These are phyloP conservation scores for Danio jaintianensis DNA, from an alignment of 2,797 vertebrate species.

Conservation along the genomic window DNA sequence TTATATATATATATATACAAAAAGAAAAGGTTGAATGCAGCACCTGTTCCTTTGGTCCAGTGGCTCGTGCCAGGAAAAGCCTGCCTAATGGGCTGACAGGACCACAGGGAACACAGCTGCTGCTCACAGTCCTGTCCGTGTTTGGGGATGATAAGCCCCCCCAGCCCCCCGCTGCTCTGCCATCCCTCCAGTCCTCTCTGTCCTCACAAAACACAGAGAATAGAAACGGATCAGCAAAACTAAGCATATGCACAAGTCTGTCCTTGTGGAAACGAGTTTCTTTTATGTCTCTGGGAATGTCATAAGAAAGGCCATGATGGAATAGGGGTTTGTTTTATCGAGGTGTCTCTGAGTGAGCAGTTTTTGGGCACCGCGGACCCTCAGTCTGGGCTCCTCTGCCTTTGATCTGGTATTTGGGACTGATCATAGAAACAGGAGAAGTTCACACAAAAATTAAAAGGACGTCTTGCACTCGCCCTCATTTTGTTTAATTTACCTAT, in stretches of 20 bases:
- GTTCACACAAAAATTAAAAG: background rate
- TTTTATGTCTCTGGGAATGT: conserved; percentile 21
- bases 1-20: conserved; percentile 25
- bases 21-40: conserved; percentile 31
- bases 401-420: conserved; percentile 38
- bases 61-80: conserved; percentile 46
- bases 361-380: background rate
- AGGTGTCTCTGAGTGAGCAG: conserved; percentile 16
- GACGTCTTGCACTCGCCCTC: background rate
- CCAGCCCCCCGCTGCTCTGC: conserved; percentile 48
- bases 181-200: conserved; percentile 40
- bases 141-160: conserved; percentile 46
- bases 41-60: conserved; percentile 49
- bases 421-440: conserved; percentile 14
- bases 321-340: conserved; percentile 24
- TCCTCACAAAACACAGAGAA: background rate
- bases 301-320: conserved; percentile 34
- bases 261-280: background rate
- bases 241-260: background rate
- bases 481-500: background rate
- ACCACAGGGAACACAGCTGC: conserved; percentile 54
- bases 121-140: conserved; percentile 44
- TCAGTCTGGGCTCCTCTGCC: conserved; percentile 7
- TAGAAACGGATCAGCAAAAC: conserved; percentile 3
- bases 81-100: conserved; percentile 55